phyloP scores from a whole-genome alignment of 1,140 invertebrate genomes.

The Penaeus vannamei region DNA sequence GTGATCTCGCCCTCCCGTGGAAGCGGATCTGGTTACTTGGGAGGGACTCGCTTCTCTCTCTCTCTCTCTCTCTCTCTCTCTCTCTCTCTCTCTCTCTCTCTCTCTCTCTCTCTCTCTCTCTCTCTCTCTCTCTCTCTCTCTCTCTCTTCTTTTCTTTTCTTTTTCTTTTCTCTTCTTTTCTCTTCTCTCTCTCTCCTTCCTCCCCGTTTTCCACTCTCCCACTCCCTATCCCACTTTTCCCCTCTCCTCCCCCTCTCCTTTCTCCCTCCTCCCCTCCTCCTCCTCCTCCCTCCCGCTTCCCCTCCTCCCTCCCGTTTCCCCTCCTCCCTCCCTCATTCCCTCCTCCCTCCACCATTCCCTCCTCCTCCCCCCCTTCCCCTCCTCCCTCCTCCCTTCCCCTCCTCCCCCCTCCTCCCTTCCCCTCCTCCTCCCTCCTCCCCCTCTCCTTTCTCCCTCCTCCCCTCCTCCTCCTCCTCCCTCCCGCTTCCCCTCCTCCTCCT shows the following conservation, averaged over 20 bases:
- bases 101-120: background rate
- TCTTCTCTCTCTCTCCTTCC: no score
- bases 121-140: background rate
- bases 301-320: no score
- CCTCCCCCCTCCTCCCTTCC: background rate
- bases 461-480: background rate
- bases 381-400: background rate
- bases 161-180: no score
- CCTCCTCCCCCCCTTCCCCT: background rate
- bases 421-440: background rate
- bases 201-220: background rate
- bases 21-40: no score
- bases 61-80: no score
- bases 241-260: background rate
- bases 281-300: background rate
- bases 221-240: background rate
- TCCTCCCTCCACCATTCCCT: background rate
- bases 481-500: background rate
- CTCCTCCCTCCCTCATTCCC: no score
- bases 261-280: background rate
- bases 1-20: no score
- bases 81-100: no score
- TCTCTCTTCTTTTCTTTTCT: no score
- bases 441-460: background rate
- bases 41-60: no score